Conservation (phyloP, 2,113 vertebrate genomes). For the Dicrurus megarhynchus region DNA sequence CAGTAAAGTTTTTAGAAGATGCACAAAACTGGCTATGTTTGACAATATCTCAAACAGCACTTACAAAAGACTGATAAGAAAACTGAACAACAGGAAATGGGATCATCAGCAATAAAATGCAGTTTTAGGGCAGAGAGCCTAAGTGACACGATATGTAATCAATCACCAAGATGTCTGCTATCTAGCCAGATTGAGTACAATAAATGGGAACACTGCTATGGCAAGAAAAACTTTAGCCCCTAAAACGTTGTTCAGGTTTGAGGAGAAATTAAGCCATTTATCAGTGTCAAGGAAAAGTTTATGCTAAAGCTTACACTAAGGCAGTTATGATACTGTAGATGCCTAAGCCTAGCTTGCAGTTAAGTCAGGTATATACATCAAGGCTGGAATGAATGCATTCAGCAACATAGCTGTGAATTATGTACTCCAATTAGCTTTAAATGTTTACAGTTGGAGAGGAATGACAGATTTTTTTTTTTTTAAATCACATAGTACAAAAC, state of each 20-base stretch:
- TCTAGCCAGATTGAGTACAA: not conserved
- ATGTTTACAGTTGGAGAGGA: not conserved
- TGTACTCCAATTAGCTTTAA: not conserved
- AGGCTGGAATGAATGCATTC: not conserved
- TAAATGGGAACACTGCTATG: not conserved
- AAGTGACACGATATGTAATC: not conserved
- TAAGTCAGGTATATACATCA: not conserved
- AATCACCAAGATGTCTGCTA: not conserved
- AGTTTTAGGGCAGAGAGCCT: not conserved
- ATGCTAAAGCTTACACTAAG: not conserved
- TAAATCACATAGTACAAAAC: not conserved
- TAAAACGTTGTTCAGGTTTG: not conserved
- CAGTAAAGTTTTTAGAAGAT: not conserved
- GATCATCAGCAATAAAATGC: not conserved
- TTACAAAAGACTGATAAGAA: not conserved
- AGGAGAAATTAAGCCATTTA: not conserved
- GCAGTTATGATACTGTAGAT: not conserved
- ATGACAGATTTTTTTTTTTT: not conserved
- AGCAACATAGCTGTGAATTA: not conserved
- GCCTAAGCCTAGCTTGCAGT: not conserved
- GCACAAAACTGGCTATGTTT: not conserved
- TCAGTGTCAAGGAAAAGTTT: not conserved
- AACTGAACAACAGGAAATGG: not conserved
- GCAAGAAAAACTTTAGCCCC: not conserved
- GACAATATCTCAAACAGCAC: not conserved